A percentile compares a stretch with the other conserved stretches of the same genome.
phyloP scores from a whole-genome alignment of 37 sponge, comb jelly and placozoan genomes.

The Axinella damicornis region DNA sequence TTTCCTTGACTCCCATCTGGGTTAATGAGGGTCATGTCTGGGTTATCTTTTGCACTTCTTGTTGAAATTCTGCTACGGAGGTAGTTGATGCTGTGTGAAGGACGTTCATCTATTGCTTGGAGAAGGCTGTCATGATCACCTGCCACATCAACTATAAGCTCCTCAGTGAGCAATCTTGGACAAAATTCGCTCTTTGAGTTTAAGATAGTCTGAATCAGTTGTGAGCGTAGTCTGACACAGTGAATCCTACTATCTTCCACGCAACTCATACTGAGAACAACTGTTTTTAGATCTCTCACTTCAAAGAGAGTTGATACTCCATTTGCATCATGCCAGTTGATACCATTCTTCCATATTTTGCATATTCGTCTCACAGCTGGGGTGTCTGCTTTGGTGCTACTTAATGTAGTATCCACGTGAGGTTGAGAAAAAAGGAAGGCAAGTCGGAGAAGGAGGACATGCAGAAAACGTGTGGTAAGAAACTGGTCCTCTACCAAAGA shows the following conservation, averaged over 20 bases:
- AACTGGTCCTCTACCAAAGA: not conserved
- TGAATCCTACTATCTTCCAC: not conserved
- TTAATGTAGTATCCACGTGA: not conserved
- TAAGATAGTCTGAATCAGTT: conserved; percentile 4
- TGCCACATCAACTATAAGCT: not conserved
- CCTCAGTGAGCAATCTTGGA: not conserved
- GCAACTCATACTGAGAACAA: conserved; percentile 7
- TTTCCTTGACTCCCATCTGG: no score
- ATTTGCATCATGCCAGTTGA: conserved; percentile 9
- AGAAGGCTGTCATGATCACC: no score
- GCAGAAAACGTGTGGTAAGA: conserved; percentile 24
- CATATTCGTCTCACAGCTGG: not conserved
- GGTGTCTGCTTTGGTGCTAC: not conserved
- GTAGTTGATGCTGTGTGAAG: no score
- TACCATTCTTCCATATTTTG: conserved; percentile 27
- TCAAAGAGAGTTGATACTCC: conserved; percentile 14
- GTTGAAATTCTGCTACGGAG: no score
- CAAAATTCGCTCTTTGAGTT: not conserved
- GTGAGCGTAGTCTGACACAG: conserved; percentile 13
- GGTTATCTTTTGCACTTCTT: no score
- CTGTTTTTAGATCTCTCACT: conserved; percentile 1
- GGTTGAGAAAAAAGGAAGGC: conserved; percentile 16
- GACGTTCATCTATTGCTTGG: no score
- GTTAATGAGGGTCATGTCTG: no score
- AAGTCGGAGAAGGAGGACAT: conserved; percentile 16